These are phyloP conservation scores for Sarcoramphus papa DNA, from an alignment of 2,797 vertebrate genomes.

Conservation along the genomic window DNA sequence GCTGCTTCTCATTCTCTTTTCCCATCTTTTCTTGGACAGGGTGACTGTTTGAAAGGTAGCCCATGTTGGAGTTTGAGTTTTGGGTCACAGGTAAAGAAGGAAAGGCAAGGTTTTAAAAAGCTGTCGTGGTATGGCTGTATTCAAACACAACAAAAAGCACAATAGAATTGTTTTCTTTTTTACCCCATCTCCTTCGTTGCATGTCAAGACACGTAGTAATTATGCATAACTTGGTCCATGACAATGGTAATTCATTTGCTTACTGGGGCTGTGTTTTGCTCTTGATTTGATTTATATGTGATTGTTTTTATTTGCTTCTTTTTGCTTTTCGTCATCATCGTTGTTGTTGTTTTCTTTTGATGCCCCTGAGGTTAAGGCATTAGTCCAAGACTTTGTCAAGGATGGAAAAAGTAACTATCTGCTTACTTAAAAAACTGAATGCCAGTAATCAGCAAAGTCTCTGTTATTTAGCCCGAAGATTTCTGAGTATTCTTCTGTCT, in stretches of 20 bases:
- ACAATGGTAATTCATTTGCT: not conserved
- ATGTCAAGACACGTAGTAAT: not conserved
- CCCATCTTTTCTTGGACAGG: not conserved
- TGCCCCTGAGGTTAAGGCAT: not conserved
- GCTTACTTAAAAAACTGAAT: not conserved
- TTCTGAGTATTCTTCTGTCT: not conserved
- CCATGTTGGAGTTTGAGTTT: not conserved
- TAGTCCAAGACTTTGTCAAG: not conserved
- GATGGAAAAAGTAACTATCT: not conserved
- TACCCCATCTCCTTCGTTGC: accelerated
- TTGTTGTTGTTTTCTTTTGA: not conserved
- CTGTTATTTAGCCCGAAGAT: not conserved
- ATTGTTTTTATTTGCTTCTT: not conserved
- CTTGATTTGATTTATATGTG: not conserved
- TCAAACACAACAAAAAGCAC: not conserved
- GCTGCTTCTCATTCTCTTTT: not conserved
- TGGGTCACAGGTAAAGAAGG: not conserved
- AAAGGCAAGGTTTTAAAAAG: not conserved
- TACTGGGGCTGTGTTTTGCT: not conserved
- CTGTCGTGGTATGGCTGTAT: accelerated
- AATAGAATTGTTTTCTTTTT: not conserved
- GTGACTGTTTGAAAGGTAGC: not conserved
- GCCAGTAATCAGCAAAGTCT: not conserved
- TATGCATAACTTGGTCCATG: not conserved
- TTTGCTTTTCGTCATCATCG: not conserved